Base-by-base conservation (phyloP, 1,140 invertebrate species). In the Drosophila sp. region DNA sequence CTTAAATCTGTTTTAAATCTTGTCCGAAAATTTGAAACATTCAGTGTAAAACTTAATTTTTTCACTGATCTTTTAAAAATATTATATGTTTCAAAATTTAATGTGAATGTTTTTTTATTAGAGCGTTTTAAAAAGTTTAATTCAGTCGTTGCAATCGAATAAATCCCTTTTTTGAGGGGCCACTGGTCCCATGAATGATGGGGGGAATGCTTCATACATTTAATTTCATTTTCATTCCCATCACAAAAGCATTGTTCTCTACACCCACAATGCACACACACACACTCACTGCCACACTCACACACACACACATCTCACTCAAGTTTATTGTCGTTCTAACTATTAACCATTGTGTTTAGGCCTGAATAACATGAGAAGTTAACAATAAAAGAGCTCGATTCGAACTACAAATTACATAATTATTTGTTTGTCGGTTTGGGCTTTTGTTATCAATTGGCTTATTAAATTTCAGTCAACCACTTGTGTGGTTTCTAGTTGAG, bases 391-490 rank as follows among this genome's bases (percentile, higher is more conserved):
- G 54, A 62, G 44, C 29, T 60, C 35, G 69, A 86, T 76, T 79
- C 65, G 32, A 44, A 58, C 66, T 58, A 87, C 83, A 82, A 79
- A 86, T 86, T 86, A 87, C 79, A 86, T 87, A 87, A 86, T 86
- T 86, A 85, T 86, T 47, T 73, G 64, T 57, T 65, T 65, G 68
- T 69, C 73, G 60, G 67, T 63, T 65, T 66, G 76, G 72, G 68
- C 72, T 56, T 70, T 78, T 85, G 77, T 66, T 71, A 54, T 56
- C 70, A 63, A 50, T 25, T 32, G 11, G 65, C 60, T 70, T 70
- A 80, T 69, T 74, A 60, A 68, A 75, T 68, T 75, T 61, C 72
- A 4, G 38, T 50, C 60, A 50, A 17, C 29, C 41, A 68, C 72
- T 80, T 80, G 79, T 72, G 84, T 89, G 84, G 81, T 41, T 60